phyloP scores from a whole-genome alignment of 2,113 vertebrate species.

The Emydura subglobosa region DNA sequence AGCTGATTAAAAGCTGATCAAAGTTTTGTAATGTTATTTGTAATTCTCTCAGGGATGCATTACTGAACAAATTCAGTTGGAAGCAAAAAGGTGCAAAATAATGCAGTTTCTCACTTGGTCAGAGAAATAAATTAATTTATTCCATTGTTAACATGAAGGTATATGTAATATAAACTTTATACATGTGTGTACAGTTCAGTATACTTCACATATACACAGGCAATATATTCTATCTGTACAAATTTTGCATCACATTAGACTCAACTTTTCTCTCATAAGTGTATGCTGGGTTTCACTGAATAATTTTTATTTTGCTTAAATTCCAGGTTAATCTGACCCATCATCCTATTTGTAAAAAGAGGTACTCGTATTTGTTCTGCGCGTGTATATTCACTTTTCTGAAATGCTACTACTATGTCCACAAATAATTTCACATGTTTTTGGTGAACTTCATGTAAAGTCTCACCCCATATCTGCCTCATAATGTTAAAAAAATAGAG shows the following conservation, averaged over 20 bases:
- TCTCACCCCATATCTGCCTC: neutral
- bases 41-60: no score
- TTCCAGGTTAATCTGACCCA: neutral
- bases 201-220: no score
- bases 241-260: neutral
- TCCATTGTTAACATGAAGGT: no score
- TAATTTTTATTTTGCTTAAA: neutral
- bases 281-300: neutral
- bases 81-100: no score
- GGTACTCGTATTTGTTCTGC: neutral
- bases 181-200: no score
- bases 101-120: no score
- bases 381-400: neutral
- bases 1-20: no score
- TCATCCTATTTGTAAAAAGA: neutral
- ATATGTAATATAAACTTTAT: no score
- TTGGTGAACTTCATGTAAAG: conserved; percentile 14
- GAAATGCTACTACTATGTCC: neutral
- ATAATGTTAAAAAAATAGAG: neutral
- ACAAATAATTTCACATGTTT: neutral
- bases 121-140: no score
- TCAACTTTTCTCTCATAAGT: neutral
- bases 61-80: no score
- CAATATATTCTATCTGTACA: neutral
- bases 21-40: no score